phyloP scores from a whole-genome alignment of 2,888 invertebrate species.

The Callinectes sapidus region DNA sequence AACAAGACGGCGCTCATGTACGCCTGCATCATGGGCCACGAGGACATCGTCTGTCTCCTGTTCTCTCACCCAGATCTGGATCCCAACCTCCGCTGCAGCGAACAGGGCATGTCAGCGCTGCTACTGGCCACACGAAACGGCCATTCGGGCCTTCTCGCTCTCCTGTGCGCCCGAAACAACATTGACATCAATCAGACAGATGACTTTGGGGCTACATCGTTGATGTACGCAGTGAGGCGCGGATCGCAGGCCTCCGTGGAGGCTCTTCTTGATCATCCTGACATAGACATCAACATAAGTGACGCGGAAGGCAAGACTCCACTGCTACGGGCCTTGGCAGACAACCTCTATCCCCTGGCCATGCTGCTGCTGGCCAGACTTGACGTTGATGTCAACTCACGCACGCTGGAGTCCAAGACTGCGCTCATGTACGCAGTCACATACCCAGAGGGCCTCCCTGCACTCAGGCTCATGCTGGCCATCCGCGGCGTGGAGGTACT shows the following conservation, averaged over 20 bases:
- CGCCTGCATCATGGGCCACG: constrained; percentile 66
- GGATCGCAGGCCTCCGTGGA: constrained; percentile 56
- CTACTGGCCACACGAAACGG: constrained; percentile 65
- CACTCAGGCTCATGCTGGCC: constrained; percentile 70
- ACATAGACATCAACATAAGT: constrained; percentile 68
- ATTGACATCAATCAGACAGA: constrained; percentile 63
- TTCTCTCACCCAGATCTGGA: constrained; percentile 71
- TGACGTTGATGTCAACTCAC: constrained; percentile 68
- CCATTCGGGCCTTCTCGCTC: constrained; percentile 46
- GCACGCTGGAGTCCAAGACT: constrained; percentile 66
- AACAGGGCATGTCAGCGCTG: constrained; percentile 66
- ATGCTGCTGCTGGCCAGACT: constrained; percentile 69
- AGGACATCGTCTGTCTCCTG: constrained; percentile 68
- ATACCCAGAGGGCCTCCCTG: constrained; percentile 68
- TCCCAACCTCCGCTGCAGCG: constrained; percentile 67
- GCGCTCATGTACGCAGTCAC: constrained; percentile 71
- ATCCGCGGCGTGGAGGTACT: constrained; percentile 63
- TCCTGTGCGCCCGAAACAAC: constrained; percentile 66
- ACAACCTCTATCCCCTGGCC: constrained; percentile 66
- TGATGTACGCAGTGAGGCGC: constrained; percentile 64
- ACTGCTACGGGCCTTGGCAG: constrained; percentile 67
- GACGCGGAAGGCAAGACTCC: constrained; percentile 72
- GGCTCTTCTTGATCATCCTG: constrained; percentile 60
- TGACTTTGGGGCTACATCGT: constrained; percentile 63
- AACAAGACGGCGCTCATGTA: constrained; percentile 70